Percentiles rank a stretch among this genome's conserved stretches.
These are phyloP conservation scores for Saturnia pavonia DNA, from an alignment of 2,888 invertebrate species.

Conservation along the genomic window DNA sequence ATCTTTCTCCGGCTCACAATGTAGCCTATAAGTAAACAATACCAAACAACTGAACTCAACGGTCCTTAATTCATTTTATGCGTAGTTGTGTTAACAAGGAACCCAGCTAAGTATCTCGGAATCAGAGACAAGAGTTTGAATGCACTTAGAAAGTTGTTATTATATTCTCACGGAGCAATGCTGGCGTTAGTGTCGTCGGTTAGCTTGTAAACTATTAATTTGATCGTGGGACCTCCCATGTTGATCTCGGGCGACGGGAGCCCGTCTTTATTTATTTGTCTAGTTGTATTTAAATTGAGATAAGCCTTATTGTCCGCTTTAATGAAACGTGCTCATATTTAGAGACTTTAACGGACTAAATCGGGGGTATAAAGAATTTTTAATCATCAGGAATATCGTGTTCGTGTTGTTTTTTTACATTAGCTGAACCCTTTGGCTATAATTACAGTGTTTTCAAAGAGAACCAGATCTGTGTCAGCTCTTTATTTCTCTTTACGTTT, in stretches of 20 bases:
- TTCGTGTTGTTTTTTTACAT: neutral
- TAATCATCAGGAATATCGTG: neutral
- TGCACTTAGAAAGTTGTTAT: slow-evolving; percentile 37
- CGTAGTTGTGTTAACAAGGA: slow-evolving; percentile 33
- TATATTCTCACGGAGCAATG: slow-evolving; percentile 49
- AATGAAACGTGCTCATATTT: neutral
- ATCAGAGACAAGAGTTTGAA: slow-evolving; percentile 31
- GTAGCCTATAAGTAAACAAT: slow-evolving; percentile 27
- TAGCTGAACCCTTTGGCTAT: too few relatives aligned
- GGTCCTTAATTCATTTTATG: slow-evolving; percentile 47
- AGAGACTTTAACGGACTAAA: neutral
- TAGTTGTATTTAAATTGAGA: slow-evolving; percentile 49
- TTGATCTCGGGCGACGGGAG: slow-evolving; percentile 46
- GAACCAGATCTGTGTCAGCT: too few relatives aligned
- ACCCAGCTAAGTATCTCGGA: slow-evolving; percentile 28
- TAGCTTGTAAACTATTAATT: slow-evolving; percentile 66
- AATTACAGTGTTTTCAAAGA: too few relatives aligned
- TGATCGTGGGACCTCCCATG: slow-evolving; percentile 70
- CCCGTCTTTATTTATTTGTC: slow-evolving; percentile 56
- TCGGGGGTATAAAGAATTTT: neutral
- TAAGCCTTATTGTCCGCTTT: slow-evolving; percentile 38
- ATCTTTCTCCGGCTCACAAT: slow-evolving; percentile 41
- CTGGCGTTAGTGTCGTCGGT: slow-evolving; percentile 39
- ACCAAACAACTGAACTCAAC: slow-evolving; percentile 37
- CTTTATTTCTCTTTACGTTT: too few relatives aligned